A percentile compares a stretch with the other conserved stretches of the same genome.
phyloP scores from a whole-genome alignment of 2,113 vertebrate genomes.

The Calyptomena viridis region DNA sequence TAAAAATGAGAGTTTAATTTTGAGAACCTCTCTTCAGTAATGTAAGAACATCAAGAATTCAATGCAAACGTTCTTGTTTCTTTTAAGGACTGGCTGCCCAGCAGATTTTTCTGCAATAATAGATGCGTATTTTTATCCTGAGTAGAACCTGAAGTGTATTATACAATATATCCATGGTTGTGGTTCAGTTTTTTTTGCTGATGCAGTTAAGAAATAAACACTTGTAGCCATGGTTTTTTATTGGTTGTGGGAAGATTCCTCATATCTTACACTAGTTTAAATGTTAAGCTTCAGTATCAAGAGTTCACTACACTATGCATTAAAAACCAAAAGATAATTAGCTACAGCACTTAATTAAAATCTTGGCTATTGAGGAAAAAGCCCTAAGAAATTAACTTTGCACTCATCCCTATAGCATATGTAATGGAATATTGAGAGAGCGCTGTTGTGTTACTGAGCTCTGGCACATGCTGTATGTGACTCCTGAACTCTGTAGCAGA shows the following conservation, averaged over 20 bases:
- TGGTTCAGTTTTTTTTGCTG: not conserved
- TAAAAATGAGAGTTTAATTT: not conserved
- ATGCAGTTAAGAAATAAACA: not conserved
- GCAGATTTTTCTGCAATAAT: not conserved
- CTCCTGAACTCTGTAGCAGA: not conserved
- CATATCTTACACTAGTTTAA: not conserved
- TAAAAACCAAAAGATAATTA: not conserved
- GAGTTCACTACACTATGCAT: not conserved
- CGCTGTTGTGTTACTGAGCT: not conserved
- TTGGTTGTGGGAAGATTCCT: not conserved
- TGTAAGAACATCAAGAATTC: not conserved
- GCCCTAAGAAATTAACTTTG: not conserved
- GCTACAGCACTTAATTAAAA: not conserved
- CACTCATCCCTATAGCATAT: not conserved
- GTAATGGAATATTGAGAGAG: not conserved
- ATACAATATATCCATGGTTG: not conserved
- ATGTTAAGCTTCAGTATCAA: not conserved
- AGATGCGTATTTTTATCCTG: not conserved
- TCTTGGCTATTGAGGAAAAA: not conserved
- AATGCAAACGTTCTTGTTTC: not conserved
- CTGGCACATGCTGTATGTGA: rapidly evolving
- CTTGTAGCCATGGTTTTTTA: not conserved
- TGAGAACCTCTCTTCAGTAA: not conserved
- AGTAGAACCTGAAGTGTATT: not conserved
- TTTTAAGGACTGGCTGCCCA: not conserved